Conservation (phyloP, 1,140 invertebrate species). For the Drosophila triauraria region DNA sequence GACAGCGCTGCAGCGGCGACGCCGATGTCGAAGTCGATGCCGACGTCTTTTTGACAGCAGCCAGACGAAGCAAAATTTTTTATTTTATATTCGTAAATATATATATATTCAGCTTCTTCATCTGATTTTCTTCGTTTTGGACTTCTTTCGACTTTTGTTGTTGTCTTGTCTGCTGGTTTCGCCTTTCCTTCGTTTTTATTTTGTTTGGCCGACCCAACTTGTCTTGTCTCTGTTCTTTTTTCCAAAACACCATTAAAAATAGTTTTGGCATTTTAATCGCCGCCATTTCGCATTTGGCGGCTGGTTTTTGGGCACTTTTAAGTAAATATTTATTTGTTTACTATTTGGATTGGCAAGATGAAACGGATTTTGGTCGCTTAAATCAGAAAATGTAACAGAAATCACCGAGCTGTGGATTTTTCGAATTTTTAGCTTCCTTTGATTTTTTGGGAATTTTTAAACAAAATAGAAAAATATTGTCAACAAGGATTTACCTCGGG, state of each 20-base stretch:
- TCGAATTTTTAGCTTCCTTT: background rate
- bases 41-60: slow-evolving; percentile 50
- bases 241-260: slow-evolving; percentile 50
- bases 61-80: slow-evolving; percentile 61
- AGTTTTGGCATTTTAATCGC: slow-evolving; percentile 58
- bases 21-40: slow-evolving; percentile 32
- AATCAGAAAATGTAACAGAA: slow-evolving; percentile 8
- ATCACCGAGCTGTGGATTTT: background rate
- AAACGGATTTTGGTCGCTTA: slow-evolving; percentile 17
- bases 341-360: slow-evolving; percentile 33
- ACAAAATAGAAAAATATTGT: background rate
- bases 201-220: slow-evolving; percentile 29
- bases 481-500: background rate
- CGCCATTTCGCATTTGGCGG: slow-evolving; percentile 12
- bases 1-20: slow-evolving; percentile 28
- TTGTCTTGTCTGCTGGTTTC: slow-evolving; percentile 13
- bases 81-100: slow-evolving; percentile 23
- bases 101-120: slow-evolving; percentile 28
- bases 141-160: slow-evolving; percentile 19
- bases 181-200: slow-evolving; percentile 21
- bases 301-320: slow-evolving; percentile 20
- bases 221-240: slow-evolving; percentile 35
- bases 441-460: background rate
- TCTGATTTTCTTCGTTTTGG: slow-evolving; percentile 29
- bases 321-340: slow-evolving; percentile 41